A percentile compares a stretch with the other conserved stretches of the same genome.
Evolutionary conservation across 1,140 invertebrate species (phyloP).

Genomic region (Hyles vespertilio): DNA sequence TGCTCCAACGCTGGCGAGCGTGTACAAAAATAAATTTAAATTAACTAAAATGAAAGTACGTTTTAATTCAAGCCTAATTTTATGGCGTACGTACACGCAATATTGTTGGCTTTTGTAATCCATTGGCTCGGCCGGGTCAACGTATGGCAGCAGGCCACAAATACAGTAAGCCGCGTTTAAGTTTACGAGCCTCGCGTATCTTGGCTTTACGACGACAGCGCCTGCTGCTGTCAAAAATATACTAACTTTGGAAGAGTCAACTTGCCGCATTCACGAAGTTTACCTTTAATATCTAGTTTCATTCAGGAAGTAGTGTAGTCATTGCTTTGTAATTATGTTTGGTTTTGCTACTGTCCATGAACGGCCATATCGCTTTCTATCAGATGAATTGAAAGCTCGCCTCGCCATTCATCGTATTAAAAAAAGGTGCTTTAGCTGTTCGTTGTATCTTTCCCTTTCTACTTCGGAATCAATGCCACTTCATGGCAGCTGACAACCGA

Average conservation of each 20-base stretch:
- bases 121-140: slow-evolving; percentile 30
- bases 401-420: no score
- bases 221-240: slow-evolving; percentile 19
- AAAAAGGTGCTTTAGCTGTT: no score
- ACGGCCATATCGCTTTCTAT: no score
- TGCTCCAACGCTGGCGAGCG: no score
- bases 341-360: no score
- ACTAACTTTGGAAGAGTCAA: slow-evolving; percentile 5
- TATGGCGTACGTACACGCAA: slow-evolving; percentile 13
- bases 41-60: slow-evolving; percentile 8
- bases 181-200: slow-evolving; percentile 41
- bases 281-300: no score
- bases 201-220: slow-evolving; percentile 41
- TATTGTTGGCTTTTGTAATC: slow-evolving; percentile 26
- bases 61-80: slow-evolving; percentile 5
- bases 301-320: no score
- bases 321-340: no score
- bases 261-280: neutral
- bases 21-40: neutral
- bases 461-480: no score
- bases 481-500: no score
- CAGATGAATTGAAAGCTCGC: no score
- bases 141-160: slow-evolving; percentile 39
- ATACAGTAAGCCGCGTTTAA: slow-evolving; percentile 41
- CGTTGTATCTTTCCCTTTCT: no score